phyloP scores from a whole-genome alignment of 2,113 vertebrate species.

The Phasianus colchicus region DNA sequence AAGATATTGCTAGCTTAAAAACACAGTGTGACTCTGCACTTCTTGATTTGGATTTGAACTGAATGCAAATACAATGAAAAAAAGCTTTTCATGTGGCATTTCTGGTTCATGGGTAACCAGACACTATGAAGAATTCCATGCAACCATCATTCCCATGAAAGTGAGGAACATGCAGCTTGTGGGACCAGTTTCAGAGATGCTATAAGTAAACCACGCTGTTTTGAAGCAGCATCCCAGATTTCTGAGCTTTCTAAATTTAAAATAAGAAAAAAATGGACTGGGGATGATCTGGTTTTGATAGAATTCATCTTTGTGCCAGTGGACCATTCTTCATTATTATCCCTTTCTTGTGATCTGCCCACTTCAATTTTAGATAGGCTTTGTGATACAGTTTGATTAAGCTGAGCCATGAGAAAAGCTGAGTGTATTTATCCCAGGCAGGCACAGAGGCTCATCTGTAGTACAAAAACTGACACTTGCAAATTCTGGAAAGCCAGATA shows the following conservation, averaged over 20 bases:
- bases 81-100: conserved; percentile 14
- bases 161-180: neutral
- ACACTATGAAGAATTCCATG: neutral
- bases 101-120: neutral
- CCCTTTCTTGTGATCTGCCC: neutral
- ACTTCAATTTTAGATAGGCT: neutral
- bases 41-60: neutral
- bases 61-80: neutral
- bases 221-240: neutral
- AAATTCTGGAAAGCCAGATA: neutral
- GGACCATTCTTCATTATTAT: neutral
- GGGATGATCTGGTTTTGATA: conserved; percentile 5
- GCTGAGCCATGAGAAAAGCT: neutral
- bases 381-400: neutral
- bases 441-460: neutral
- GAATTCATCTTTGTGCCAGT: conserved; percentile 5
- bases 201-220: neutral
- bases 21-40: neutral
- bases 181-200: neutral
- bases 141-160: neutral
- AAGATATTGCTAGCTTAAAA: neutral
- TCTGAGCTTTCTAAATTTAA: conserved; percentile 2
- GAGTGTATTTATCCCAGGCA: neutral
- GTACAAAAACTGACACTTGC: neutral
- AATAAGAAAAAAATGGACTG: neutral